These are phyloP conservation scores for Drosophila glabriapex DNA, from an alignment of 2,888 invertebrate genomes.

Conservation along the genomic window DNA sequence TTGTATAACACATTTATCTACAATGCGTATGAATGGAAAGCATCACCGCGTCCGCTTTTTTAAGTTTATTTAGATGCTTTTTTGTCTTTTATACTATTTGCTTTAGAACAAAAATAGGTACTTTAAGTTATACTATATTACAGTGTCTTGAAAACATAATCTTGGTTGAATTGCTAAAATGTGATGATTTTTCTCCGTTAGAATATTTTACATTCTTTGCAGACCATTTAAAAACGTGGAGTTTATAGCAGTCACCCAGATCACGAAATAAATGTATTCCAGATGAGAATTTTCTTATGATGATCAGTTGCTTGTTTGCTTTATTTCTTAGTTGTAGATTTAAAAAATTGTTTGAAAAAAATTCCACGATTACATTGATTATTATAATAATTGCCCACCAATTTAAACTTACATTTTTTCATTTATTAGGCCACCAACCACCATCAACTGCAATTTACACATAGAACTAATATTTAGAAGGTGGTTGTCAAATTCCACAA, in stretches of 20 bases:
- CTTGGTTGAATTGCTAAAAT: not conserved
- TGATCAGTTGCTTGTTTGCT: not conserved
- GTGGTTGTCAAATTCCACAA: not conserved
- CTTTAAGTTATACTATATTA: not conserved
- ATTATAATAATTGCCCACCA: not conserved
- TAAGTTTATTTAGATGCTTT: not conserved
- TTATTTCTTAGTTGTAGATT: not conserved
- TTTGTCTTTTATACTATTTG: not conserved
- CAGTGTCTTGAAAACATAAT: not conserved
- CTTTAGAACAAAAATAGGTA: not conserved
- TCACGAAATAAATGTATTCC: not conserved
- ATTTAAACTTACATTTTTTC: not conserved
- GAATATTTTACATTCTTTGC: not conserved
- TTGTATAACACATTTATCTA: not conserved
- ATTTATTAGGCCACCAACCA: not conserved
- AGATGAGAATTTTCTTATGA: too few relatives aligned
- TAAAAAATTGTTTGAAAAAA: too few relatives aligned
- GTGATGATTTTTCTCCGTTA: not conserved
- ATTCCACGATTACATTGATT: not conserved
- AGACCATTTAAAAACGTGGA: not conserved
- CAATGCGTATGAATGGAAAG: not conserved
- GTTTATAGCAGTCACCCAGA: not conserved
- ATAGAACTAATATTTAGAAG: not conserved
- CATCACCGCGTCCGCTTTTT: not conserved
- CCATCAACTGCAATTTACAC: not conserved